Percentiles rank a stretch among this genome's conserved stretches.
These are phyloP conservation scores for Babylonia areolata DNA, from an alignment of 1,140 invertebrate genomes.

Conservation along the genomic window DNA sequence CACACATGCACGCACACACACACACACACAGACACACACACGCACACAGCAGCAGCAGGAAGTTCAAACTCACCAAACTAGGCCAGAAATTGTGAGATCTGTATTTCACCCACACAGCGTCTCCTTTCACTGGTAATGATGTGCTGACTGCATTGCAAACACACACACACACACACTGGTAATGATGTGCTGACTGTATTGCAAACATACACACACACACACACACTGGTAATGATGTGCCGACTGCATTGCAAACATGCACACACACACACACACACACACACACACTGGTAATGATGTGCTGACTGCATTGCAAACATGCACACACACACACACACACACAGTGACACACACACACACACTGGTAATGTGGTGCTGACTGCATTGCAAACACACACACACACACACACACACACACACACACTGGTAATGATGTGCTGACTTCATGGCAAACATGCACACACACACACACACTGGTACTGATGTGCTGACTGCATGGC, in stretches of 20 bases:
- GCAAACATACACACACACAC: background rate
- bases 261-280: background rate
- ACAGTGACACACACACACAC: background rate
- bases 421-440: too few species aligned
- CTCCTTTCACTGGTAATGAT: background rate
- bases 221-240: background rate
- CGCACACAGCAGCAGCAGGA: background rate
- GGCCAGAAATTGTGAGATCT: constrained; percentile 8
- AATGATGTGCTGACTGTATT: too few species aligned
- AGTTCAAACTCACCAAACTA: background rate
- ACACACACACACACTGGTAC: background rate
- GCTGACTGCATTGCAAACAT: too few species aligned
- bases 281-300: too few species aligned
- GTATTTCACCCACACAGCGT: constrained; percentile 9
- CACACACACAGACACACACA: constrained; percentile 20
- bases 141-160: background rate
- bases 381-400: background rate
- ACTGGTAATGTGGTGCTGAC: too few species aligned
- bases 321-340: constrained; percentile 2
- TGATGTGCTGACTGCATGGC: too few species aligned
- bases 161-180: too few species aligned
- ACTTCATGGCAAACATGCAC: background rate
- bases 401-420: background rate
- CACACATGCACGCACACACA: background rate
- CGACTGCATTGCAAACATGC: background rate